Conservation (phyloP, 1,140 invertebrate species). For the Choristoneura fumiferana region DNA sequence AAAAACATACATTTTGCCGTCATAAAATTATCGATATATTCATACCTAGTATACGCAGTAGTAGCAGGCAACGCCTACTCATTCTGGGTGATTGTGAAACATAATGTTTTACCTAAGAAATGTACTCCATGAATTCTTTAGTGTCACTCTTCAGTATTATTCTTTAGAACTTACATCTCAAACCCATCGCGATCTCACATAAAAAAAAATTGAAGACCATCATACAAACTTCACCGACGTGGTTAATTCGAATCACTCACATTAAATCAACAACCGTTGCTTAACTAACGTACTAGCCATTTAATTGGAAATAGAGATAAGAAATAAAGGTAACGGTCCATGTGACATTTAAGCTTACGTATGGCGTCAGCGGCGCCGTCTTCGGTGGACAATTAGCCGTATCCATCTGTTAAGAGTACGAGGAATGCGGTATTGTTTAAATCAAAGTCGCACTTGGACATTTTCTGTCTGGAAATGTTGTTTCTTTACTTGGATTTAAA, state of each 20-base stretch:
- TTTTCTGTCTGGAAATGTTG: not conserved
- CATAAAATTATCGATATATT: no score
- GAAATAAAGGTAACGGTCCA: slow-evolving; percentile 37
- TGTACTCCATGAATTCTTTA: no score
- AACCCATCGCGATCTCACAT: no score
- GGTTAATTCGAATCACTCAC: slow-evolving; percentile 11
- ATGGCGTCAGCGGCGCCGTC: slow-evolving; percentile 37
- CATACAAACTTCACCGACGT: slow-evolving; percentile 7
- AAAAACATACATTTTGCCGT: no score
- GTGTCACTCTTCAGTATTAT: no score
- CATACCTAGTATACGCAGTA: no score
- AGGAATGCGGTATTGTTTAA: slow-evolving; percentile 15
- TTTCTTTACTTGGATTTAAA: not conserved
- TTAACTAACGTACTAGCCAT: slow-evolving; percentile 12
- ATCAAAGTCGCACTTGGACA: not conserved
- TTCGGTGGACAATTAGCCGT: slow-evolving; percentile 57
- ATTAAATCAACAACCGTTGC: slow-evolving; percentile 4
- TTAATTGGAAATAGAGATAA: slow-evolving; percentile 36
- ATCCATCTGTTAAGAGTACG: slow-evolving; percentile 64
- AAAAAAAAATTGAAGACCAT: not conserved
- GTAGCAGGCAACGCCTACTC: no score
- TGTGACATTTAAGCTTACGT: slow-evolving; percentile 55
- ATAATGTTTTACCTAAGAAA: no score
- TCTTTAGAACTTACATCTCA: no score
- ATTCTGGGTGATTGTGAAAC: no score